A percentile compares a stretch with the other conserved stretches of the same genome.
Conservation (phyloP, 2,888 invertebrate genomes). For the Apoderus coryli region DNA sequence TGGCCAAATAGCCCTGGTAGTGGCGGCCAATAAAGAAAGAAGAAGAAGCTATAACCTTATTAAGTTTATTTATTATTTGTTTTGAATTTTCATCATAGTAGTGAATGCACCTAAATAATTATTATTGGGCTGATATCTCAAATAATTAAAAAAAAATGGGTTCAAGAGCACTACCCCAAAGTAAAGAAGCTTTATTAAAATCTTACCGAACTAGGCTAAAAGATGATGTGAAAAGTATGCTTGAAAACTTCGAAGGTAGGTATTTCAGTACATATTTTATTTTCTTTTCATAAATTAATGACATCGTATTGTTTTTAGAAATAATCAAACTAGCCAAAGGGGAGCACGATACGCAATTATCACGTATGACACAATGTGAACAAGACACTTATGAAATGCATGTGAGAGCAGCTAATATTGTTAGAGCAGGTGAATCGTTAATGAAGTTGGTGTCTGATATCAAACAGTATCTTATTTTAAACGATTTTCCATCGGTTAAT, state of each 20-base stretch:
- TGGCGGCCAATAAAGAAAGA: too few relatives aligned
- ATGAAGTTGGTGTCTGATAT: slow-evolving; percentile 96
- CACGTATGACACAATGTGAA: slow-evolving; percentile 82
- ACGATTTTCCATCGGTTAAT: slow-evolving; percentile 96
- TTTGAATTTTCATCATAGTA: too few relatives aligned
- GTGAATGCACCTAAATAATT: too few relatives aligned
- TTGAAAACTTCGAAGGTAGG: slow-evolving; percentile 90
- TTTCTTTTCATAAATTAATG: slow-evolving; percentile 2
- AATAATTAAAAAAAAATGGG: too few relatives aligned
- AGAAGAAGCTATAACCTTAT: too few relatives aligned
- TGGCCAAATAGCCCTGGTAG: too few relatives aligned
- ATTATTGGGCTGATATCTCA: too few relatives aligned
- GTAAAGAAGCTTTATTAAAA: slow-evolving; percentile 88
- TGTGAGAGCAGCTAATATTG: slow-evolving; percentile 91
- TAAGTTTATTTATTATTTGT: too few relatives aligned
- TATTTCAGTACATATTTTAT: not conserved
- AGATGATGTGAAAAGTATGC: slow-evolving; percentile 93
- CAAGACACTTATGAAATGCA: slow-evolving; percentile 96
- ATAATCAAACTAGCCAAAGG: slow-evolving; percentile 79
- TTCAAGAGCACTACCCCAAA: slow-evolving; percentile 66
- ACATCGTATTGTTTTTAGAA: slow-evolving; percentile 42
- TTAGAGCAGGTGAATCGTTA: slow-evolving; percentile 89
- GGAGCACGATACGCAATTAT: slow-evolving; percentile 81
- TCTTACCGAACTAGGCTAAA: slow-evolving; percentile 89
- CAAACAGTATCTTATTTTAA: slow-evolving; percentile 93